Evolutionary conservation across 2,113 vertebrate species (phyloP), one percentile per base, ranked within the genome.

Genomic region (Mystacornis crossleyi): DNA sequence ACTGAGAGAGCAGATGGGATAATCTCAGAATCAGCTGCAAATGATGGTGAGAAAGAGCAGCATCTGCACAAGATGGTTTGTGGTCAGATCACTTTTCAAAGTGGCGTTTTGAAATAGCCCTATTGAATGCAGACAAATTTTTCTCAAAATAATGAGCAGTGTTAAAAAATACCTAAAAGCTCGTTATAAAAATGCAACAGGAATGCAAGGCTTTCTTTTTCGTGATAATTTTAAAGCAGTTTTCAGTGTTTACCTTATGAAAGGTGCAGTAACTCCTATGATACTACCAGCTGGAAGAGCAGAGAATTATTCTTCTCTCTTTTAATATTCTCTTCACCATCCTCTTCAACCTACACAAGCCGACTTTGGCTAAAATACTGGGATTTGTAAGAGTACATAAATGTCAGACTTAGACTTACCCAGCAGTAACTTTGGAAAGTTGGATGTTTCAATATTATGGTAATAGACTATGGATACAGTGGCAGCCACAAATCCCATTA

Each of bases 371-470:
- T 64, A 71, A 71, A 58, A 17, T n/a, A n/a, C 18, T 47, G 10
- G 6, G 26, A 58, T 75, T 82, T 40, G 14, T 53, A 53, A 74
- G 23, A 53, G 14, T 12, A 28, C 5, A 20, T 47, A 47, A 84
- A 45, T 45, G 58, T 7, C 45, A 74, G 31, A 62, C 10, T 31
- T 51, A 60, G 50, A 97, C 98, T 98, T 97, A 99, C 99, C 99
- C n/a, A 99, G 97, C 60, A 99, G 98, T 78, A 99, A 96, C 95
- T 99, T 99, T 45, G 99, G 99, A 88, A 99, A 99, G 96, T 99
- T 99, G 67, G 99, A 99, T 8, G 99, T 99, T 97, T 99, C 99
- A 18, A 99, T 99, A 87, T 99, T 99, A 96, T 99, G 99, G 73
- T 99, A 99, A 93, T 99, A 99, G 20, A 99, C 99, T 62, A 99